phyloP scores from a whole-genome alignment of 1,140 invertebrate genomes.

The Panagrolaimus sp. region DNA sequence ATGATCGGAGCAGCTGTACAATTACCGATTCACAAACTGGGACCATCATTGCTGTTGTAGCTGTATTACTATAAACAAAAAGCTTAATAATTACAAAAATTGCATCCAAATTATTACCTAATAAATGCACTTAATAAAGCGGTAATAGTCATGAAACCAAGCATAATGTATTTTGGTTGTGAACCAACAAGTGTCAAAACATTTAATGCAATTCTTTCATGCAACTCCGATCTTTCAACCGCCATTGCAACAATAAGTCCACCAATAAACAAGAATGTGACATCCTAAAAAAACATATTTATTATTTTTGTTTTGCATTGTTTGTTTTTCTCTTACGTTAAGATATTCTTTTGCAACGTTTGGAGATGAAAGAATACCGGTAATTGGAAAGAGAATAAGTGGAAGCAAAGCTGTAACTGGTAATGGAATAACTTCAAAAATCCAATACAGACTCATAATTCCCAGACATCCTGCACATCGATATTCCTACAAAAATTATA shows the following conservation, averaged over 20 bases:
- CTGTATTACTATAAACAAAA: not conserved
- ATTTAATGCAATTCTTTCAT: slow-evolving; percentile 73
- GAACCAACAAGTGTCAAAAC: slow-evolving; percentile 72
- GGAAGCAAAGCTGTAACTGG: slow-evolving; percentile 61
- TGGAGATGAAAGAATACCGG: slow-evolving; percentile 38
- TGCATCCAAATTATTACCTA: not conserved
- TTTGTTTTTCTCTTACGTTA: slow-evolving; percentile 25
- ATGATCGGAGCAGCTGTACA: slow-evolving; percentile 28
- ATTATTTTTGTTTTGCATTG: not conserved
- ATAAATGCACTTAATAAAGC: slow-evolving; percentile 51
- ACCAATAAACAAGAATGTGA: slow-evolving; percentile 73
- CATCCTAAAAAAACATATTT: slow-evolving; percentile 64
- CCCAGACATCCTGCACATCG: slow-evolving; percentile 55
- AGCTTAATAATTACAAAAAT: not conserved
- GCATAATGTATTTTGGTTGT: slow-evolving; percentile 60
- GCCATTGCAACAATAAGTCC: slow-evolving; percentile 74
- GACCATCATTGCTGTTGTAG: slow-evolving; percentile 38
- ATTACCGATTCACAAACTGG: slow-evolving; percentile 41
- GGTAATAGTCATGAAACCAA: slow-evolving; percentile 10
- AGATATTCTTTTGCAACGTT: slow-evolving; percentile 32
- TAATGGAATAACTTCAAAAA: slow-evolving; percentile 61
- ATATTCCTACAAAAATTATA: slow-evolving; percentile 38
- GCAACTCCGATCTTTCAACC: slow-evolving; percentile 76
- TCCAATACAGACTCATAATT: slow-evolving; percentile 60
- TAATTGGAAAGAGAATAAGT: slow-evolving; percentile 56